Base-by-base conservation (phyloP, 2,888 invertebrate genomes). In the Stenotaenia linearis region DNA sequence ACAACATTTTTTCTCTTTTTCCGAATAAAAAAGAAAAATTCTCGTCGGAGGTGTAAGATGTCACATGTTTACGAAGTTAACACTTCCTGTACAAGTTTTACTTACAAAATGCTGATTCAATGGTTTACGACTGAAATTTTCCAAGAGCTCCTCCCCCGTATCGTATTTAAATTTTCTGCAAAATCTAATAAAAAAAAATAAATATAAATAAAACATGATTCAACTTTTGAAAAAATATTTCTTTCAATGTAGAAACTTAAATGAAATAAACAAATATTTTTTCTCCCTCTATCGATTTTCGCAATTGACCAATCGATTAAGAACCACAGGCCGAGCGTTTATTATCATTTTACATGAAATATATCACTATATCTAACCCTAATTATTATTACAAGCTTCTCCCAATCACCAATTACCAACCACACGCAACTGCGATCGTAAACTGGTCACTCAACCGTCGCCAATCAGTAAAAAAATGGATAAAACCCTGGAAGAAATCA, bases 271-370 rank as follows among this genome's bases (percentile, higher is more conserved):
- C n/a, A n/a, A n/a, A n/a, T n/a, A n/a, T n/a, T n/a, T n/a, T n/a
- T n/a, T n/a, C n/a, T n/a, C n/a, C n/a, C n/a, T n/a, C n/a, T n/a
- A n/a, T n/a, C n/a, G n/a, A n/a, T n/a, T n/a, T n/a, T 40, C 15
- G 21, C 56, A 56, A 56, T 56, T 56, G 56, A 56, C 61, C 61
- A 61, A 61, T 61, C 61, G 61, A 61, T 61, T 15, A 61, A 61
- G 61, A 61, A 25, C 61, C 25, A 23, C 61, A 25, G 56, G 9
- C 61, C 23, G 45, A 18, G 32, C 9, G 5, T 32, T 56, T 61
- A 25, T 25, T 23, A 25, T 28, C 25, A 61, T 25, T 45, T 1
- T 1, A 7, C 18, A 18, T 18, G n/a, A 45, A 45, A 15, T 3
- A n/a, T 45, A 45, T 45, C 2, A 1, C 45, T 45, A 18, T 45